Evolutionary conservation across 2,888 invertebrate species (phyloP), one percentile per base, ranked within the genome.

Genomic region (Torymus tubicola): DNA sequence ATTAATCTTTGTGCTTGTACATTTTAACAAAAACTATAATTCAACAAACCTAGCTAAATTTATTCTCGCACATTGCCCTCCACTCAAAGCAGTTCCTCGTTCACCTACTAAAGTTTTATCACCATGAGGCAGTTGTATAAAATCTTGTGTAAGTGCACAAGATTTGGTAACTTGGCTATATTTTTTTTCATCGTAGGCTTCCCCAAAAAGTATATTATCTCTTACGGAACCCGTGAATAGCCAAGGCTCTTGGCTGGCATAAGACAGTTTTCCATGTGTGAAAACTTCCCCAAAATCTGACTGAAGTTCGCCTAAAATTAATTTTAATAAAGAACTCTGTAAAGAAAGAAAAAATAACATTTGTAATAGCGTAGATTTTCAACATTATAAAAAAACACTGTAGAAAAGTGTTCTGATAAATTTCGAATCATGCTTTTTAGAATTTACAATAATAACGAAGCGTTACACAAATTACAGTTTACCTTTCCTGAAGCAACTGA

Each of bases 201-300:
- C 91, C 0, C 97, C 97, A 89, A 97, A 97, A 18, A 96, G 89
- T 86, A 98, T 96, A 91, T 98, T 98, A 87, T 97, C 96, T 72
- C 95, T 92, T 1, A 98, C 93, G 1, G 95, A 94, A 24, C 94
- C 93, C 0, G 94, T 94, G 88, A 95, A 95, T 0, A 95, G 93
- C 97, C 97, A 98, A 13, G 97, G 93, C 88, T 97, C 96, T 90
- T 97, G 97, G 84, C 95, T 93, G 0, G 96, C 95, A 89, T 97
- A 97, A 42, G 95, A 94, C 18, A 94, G 87, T 60, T 88, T 91
- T 2, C 95, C 96, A 71, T 93, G 92, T n/a, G 95, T 92, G 76
- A 93, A 92, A 21, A 96, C 91, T 14, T 91, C 91, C 58, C 97
- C 96, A 13, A 84, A 81, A 0, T 78, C 64, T 4, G 94, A 89